phyloP scores from a whole-genome alignment of 1,140 invertebrate species.

The Habropoda laboriosa region DNA sequence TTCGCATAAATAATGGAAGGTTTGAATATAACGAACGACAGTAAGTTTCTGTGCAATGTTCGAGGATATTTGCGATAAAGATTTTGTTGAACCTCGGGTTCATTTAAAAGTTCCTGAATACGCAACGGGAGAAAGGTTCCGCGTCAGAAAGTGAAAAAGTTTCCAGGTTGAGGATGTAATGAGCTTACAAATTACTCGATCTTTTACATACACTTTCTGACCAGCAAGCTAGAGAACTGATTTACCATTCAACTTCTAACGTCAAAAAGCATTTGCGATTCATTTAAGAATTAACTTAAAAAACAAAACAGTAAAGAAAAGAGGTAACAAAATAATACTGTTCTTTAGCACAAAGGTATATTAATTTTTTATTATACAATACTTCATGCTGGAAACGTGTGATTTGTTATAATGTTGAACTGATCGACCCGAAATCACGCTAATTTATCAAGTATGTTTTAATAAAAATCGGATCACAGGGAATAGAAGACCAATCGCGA shows the following conservation, averaged over 20 bases:
- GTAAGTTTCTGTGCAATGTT: neutral
- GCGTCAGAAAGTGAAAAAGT: neutral
- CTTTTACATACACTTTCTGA: neutral
- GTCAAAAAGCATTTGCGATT: too few relatives aligned
- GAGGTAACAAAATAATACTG: too few relatives aligned
- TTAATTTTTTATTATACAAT: too few relatives aligned
- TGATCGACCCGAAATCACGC: neutral
- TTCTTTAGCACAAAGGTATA: too few relatives aligned
- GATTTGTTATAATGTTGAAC: too few relatives aligned
- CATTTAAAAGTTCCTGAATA: conserved; percentile 1
- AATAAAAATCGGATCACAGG: neutral
- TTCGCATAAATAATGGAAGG: neutral
- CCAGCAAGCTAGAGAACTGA: neutral
- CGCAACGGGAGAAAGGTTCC: neutral
- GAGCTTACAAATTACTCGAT: conserved; percentile 1
- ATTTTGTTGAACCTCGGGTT: neutral
- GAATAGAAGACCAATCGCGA: conserved; percentile 28
- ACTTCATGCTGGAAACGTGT: too few relatives aligned
- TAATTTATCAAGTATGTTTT: neutral
- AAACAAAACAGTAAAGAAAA: too few relatives aligned
- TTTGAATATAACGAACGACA: neutral
- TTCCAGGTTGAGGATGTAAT: neutral
- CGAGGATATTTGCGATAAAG: neutral
- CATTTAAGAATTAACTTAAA: too few relatives aligned
- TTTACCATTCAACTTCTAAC: neutral